A percentile compares a stretch with the other conserved stretches of the same genome.
phyloP scores from a whole-genome alignment of 1,140 invertebrate species.

The Trialeurodes vaporariorum region DNA sequence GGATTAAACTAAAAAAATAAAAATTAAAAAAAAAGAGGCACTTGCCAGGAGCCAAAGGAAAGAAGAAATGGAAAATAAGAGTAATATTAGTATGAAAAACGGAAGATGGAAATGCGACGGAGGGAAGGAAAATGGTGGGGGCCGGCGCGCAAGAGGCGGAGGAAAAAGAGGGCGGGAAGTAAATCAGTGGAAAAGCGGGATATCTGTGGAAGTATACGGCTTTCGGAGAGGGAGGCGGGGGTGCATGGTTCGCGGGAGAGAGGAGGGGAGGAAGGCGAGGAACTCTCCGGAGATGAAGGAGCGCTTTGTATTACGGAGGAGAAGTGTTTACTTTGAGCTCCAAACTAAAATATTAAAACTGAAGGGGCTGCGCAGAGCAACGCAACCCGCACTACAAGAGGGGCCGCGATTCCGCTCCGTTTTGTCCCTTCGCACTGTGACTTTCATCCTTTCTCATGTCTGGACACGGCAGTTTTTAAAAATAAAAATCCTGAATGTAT shows the following conservation, averaged over 20 bases:
- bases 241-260: too few species aligned
- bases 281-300: background rate
- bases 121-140: background rate
- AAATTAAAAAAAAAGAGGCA: too few species aligned
- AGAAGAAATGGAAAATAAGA: background rate
- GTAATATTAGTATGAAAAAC: background rate
- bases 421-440: too few species aligned
- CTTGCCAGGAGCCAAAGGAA: too few species aligned
- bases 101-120: background rate
- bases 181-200: background rate
- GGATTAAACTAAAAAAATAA: background rate
- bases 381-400: background rate
- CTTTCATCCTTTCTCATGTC: too few species aligned
- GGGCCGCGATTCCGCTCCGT: too few species aligned
- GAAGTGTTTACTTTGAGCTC: background rate
- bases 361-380: background rate
- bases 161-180: too few species aligned
- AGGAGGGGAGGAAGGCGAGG: background rate
- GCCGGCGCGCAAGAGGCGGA: background rate
- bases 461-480: too few species aligned
- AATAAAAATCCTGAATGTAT: too few species aligned
- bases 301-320: background rate
- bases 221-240: too few species aligned
- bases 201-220: background rate
- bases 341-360: conserved; percentile 1